Evolutionary conservation across 2,113 vertebrate species (phyloP).

Genomic region (Hippocampus zosterae): DNA sequence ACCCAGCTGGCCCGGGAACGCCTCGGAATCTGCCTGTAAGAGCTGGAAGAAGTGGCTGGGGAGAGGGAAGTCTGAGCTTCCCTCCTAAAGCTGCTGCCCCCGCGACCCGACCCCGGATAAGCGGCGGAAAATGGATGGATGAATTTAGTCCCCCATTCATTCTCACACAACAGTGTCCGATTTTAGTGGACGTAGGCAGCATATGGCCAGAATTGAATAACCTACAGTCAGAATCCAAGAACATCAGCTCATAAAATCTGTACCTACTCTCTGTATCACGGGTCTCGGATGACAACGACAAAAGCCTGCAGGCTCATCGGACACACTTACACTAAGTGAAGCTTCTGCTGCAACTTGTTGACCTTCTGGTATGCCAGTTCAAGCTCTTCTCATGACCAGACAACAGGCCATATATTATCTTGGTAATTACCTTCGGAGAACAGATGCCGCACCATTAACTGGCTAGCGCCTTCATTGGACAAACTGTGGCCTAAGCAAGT

Average conservation of each 20-base stretch:
- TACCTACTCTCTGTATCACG: no score
- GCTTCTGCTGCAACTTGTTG: conserved; percentile 47
- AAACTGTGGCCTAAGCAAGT: conserved; percentile 3
- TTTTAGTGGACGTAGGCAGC: no score
- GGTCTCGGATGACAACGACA: conserved; percentile 3
- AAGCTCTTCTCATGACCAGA: conserved; percentile 49
- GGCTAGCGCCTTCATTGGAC: conserved; percentile 23
- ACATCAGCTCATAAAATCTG: conserved; percentile 1
- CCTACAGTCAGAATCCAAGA: conserved; percentile 7
- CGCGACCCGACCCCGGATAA: no score
- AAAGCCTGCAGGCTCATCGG: conserved; percentile 5
- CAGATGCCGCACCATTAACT: conserved; percentile 42
- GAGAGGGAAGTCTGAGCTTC: no score
- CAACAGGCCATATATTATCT: conserved; percentile 59
- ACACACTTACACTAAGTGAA: conserved; percentile 6
- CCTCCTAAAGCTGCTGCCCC: no score
- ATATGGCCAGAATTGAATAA: conserved; percentile 30
- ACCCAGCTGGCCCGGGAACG: no score
- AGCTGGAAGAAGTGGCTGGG: no score
- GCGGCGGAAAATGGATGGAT: no score
- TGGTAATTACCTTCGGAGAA: conserved; percentile 59
- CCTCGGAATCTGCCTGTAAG: no score
- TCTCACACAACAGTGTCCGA: no score
- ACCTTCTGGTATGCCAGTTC: conserved; percentile 48
- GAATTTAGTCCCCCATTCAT: no score